These are phyloP conservation scores for Mobula birostris DNA, from an alignment of 2,113 vertebrate species.

Conservation along the genomic window DNA sequence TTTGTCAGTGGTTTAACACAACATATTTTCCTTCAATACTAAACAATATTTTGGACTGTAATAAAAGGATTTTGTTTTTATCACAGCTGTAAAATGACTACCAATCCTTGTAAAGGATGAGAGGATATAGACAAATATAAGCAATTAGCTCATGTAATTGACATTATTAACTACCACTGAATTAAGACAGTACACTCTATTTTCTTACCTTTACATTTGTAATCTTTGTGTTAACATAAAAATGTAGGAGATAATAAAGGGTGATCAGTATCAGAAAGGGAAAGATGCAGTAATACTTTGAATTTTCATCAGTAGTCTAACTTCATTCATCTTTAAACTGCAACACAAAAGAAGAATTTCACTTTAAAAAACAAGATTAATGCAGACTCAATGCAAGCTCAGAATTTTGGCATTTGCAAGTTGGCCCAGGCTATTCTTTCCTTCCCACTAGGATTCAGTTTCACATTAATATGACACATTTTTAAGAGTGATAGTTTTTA, in stretches of 20 bases:
- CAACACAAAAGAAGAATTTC: background rate
- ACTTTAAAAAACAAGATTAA: background rate
- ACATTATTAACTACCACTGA: background rate
- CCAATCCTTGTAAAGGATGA: background rate
- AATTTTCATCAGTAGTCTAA: background rate
- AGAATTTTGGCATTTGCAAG: background rate
- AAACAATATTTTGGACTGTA: background rate
- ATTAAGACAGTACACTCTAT: background rate
- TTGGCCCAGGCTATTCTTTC: background rate
- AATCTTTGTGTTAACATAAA: background rate
- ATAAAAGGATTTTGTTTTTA: background rate
- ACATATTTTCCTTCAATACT: background rate
- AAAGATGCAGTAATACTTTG: background rate
- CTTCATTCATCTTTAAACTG: background rate
- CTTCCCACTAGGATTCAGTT: background rate
- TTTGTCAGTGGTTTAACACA: background rate
- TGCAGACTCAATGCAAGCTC: background rate
- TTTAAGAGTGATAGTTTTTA: background rate
- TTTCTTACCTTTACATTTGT: background rate
- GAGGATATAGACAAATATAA: background rate
- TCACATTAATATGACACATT: too few species aligned
- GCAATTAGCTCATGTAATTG: background rate
- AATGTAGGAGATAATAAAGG: background rate
- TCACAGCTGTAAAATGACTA: background rate
- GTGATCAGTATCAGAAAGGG: background rate